phyloP scores from a whole-genome alignment of 1,140 invertebrate species.

The Marisa cornuarietis region DNA sequence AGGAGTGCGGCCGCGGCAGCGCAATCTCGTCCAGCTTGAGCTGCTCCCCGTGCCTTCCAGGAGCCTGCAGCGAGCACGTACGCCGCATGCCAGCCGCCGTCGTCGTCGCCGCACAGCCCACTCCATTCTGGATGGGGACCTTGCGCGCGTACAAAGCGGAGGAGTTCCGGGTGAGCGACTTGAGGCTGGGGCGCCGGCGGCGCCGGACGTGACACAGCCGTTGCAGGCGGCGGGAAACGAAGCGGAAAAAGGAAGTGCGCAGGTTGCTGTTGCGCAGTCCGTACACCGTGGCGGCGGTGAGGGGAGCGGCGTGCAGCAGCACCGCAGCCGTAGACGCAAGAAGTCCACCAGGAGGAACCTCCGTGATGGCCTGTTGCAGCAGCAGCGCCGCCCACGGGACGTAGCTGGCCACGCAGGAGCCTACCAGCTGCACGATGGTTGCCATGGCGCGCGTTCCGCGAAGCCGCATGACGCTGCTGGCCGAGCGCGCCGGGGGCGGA shows the following conservation, averaged over 20 bases:
- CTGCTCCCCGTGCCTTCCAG: conserved; percentile 1
- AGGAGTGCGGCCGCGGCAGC: conserved; percentile 39
- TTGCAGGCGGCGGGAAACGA: conserved; percentile 40
- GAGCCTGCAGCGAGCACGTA: conserved; percentile 39
- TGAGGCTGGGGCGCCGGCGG: conserved; percentile 45
- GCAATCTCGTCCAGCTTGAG: conserved; percentile 8
- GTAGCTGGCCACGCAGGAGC: conserved; percentile 53
- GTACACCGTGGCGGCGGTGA: conserved; percentile 52
- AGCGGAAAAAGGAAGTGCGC: conserved; percentile 48
- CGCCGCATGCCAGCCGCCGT: conserved; percentile 29
- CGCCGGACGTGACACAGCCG: conserved; percentile 43
- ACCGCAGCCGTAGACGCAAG: conserved; percentile 45
- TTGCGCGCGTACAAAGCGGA: conserved; percentile 27
- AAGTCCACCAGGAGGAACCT: conserved; percentile 26
- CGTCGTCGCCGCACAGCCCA: background rate
- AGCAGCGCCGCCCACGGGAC: conserved; percentile 51
- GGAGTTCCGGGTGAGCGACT: conserved; percentile 31
- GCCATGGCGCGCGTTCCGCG: conserved; percentile 54
- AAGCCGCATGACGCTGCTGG: conserved; percentile 33
- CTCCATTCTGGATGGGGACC: conserved; percentile 22
- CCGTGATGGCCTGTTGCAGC: conserved; percentile 31
- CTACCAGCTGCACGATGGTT: conserved; percentile 53
- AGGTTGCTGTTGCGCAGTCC: conserved; percentile 53
- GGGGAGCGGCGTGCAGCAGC: conserved; percentile 49
- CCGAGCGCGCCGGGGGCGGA: conserved; percentile 32